These are phyloP conservation scores for Setophaga coronata DNA, from an alignment of 2,113 vertebrate species.

Conservation along the genomic window DNA sequence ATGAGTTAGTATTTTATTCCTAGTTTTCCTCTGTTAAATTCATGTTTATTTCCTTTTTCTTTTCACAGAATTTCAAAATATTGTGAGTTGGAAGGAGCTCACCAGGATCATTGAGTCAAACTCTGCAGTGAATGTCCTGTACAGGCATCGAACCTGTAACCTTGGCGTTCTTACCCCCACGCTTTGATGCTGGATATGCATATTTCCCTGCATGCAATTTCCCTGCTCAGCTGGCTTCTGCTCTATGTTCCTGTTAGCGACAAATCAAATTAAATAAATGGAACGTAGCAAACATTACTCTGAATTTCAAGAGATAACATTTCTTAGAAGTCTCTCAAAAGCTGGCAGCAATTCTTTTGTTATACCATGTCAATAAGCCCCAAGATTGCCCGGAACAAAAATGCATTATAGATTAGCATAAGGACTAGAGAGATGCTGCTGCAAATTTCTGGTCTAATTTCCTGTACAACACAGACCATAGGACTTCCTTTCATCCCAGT, in stretches of 20 bases:
- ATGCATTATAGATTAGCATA: not conserved
- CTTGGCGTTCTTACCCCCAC: accelerated
- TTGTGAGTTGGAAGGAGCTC: not conserved
- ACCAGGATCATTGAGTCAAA: not conserved
- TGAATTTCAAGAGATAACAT: not conserved
- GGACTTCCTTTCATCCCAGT: not conserved
- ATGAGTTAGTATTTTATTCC: not conserved
- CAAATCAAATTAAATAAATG: not conserved
- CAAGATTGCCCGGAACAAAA: not conserved
- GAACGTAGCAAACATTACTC: not conserved
- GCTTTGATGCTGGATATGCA: not conserved
- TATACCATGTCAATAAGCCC: not conserved
- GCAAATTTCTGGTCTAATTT: not conserved
- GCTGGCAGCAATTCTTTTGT: not conserved
- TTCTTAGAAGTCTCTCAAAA: not conserved
- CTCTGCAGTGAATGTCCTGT: not conserved
- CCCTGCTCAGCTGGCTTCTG: not conserved
- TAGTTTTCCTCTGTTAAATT: not conserved
- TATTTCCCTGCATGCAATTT: not conserved
- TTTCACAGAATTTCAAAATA: not conserved
- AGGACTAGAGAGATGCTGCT: not conserved
- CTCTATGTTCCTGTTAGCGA: not conserved
- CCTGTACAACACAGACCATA: not conserved
- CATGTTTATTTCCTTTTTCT: not conserved
- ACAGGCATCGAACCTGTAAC: accelerated